phyloP scores from a whole-genome alignment of 2,888 invertebrate genomes.

The Parnassius glacialis region DNA sequence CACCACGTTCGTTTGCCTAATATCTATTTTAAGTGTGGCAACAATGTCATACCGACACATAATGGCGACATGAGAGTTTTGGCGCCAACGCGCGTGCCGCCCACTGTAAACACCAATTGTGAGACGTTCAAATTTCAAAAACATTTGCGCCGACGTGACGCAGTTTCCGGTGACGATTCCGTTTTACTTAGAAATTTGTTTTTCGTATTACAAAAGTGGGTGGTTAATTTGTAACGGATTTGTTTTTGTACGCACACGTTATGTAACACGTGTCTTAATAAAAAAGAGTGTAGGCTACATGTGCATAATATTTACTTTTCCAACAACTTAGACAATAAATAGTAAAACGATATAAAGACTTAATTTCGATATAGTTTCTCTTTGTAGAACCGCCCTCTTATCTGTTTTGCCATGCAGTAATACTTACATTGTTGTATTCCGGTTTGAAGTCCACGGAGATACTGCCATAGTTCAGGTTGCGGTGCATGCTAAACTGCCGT shows the following conservation, averaged over 20 bases:
- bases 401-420: too few species aligned
- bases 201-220: conserved; percentile 33
- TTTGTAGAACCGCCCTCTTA: too few species aligned
- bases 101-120: conserved; percentile 68
- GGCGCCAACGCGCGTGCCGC: conserved; percentile 72
- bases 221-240: conserved; percentile 7
- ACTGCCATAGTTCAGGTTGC: too few species aligned
- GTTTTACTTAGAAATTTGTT: conserved; percentile 45
- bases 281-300: too few species aligned
- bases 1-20: conserved; percentile 36
- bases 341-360: too few species aligned
- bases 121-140: conserved; percentile 75
- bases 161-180: conserved; percentile 72
- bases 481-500: too few species aligned
- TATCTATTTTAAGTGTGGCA: conserved; percentile 69
- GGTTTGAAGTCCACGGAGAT: too few species aligned
- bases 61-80: conserved; percentile 63
- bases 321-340: too few species aligned
- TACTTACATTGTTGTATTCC: too few species aligned
- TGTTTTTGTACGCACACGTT: background rate
- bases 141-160: conserved; percentile 72
- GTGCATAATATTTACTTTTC: too few species aligned
- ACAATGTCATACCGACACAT: conserved; percentile 60
- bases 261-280: too few species aligned
- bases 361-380: too few species aligned